phyloP scores from a whole-genome alignment of 2,888 invertebrate species.

The Alsophila aescularia region DNA sequence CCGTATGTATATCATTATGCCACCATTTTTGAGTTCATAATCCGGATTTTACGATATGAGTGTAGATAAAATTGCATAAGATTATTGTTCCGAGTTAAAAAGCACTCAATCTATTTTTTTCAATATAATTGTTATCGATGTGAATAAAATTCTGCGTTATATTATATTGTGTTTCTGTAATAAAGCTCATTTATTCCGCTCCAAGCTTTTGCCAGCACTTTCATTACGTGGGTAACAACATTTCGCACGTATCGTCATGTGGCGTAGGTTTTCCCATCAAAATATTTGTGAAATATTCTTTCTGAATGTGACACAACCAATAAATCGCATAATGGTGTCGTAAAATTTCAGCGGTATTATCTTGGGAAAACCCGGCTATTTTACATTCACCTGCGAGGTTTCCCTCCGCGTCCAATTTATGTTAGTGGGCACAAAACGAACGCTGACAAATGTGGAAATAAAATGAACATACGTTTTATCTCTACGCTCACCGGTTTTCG shows the following conservation, averaged over 20 bases:
- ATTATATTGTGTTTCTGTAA: neutral
- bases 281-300: slow-evolving; percentile 71
- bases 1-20: no score
- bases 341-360: slow-evolving; percentile 83
- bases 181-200: neutral
- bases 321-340: slow-evolving; percentile 83
- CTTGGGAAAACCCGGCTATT: slow-evolving; percentile 83
- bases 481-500: slow-evolving; percentile 73
- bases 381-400: slow-evolving; percentile 84
- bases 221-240: slow-evolving; percentile 9
- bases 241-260: slow-evolving; percentile 14
- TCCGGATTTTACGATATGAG: no score
- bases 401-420: slow-evolving; percentile 83
- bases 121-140: neutral
- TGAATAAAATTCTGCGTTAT: slow-evolving; percentile 2
- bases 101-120: neutral
- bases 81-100: no score
- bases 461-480: slow-evolving; percentile 84
- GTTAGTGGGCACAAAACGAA: slow-evolving; percentile 84
- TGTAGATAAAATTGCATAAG: no score
- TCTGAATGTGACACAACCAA: slow-evolving; percentile 78
- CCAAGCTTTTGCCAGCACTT: slow-evolving; percentile 1
- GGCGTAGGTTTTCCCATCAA: slow-evolving; percentile 51
- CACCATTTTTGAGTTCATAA: no score
- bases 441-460: slow-evolving; percentile 84